phyloP scores from a whole-genome alignment of 2,113 vertebrate genomes.

The Trogon melanurus region DNA sequence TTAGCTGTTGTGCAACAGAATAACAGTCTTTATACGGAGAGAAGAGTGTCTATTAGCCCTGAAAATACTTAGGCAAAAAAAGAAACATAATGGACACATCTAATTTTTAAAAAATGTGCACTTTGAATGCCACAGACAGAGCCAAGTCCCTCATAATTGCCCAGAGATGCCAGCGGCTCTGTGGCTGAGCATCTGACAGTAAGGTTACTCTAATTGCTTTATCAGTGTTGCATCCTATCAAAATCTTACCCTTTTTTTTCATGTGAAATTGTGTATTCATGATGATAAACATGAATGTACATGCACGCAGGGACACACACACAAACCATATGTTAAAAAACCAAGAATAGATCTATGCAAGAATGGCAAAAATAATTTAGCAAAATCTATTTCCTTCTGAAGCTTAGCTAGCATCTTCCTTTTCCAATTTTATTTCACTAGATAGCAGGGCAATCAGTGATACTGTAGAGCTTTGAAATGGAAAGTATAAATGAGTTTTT shows the following conservation, averaged over 20 bases:
- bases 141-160: not conserved
- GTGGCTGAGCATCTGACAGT: not conserved
- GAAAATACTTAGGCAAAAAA: constrained; percentile 35
- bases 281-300: not conserved
- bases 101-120: not conserved
- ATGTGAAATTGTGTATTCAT: not conserved
- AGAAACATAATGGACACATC: not conserved
- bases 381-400: not conserved
- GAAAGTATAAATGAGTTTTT: not conserved
- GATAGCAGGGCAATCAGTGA: not conserved
- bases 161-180: not conserved
- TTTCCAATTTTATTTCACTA: not conserved
- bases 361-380: not conserved
- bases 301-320: not conserved
- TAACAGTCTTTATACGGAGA: not conserved
- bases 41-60: not conserved
- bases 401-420: not conserved
- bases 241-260: not conserved
- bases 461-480: not conserved
- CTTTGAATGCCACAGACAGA: not conserved
- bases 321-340: not conserved
- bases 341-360: not conserved
- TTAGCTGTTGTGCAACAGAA: not conserved
- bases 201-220: not conserved
- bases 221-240: not conserved